These are phyloP conservation scores for Eremobia ochroleuca DNA, from an alignment of 2,888 invertebrate genomes.

Conservation along the genomic window DNA sequence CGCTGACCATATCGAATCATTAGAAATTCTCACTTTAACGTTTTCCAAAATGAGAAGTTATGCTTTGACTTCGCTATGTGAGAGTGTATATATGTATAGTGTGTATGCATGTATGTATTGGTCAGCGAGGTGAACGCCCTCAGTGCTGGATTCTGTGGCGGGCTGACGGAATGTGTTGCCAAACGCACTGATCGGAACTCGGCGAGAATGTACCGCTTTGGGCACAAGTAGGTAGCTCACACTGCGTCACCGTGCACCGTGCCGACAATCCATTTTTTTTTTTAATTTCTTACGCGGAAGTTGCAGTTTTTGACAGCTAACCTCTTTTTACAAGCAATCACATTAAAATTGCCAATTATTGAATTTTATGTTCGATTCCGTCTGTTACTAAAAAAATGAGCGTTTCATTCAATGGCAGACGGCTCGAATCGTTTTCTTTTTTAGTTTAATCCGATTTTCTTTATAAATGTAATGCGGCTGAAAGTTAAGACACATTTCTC, in stretches of 20 bases:
- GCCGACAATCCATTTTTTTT: slow-evolving; percentile 57
- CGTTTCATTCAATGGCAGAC: slow-evolving; percentile 16
- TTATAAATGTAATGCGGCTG: neutral
- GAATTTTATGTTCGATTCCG: slow-evolving; percentile 13
- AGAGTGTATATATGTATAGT: slow-evolving; percentile 60
- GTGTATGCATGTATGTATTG: slow-evolving; percentile 70
- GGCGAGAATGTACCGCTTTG: slow-evolving; percentile 80
- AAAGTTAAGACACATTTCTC: too few relatives aligned
- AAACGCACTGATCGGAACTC: slow-evolving; percentile 88
- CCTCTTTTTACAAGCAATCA: slow-evolving; percentile 42
- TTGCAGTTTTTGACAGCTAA: slow-evolving; percentile 63
- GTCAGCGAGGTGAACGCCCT: slow-evolving; percentile 84
- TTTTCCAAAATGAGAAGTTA: slow-evolving; percentile 53
- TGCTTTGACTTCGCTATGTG: slow-evolving; percentile 61
- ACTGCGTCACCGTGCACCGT: slow-evolving; percentile 53
- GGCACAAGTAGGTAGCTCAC: slow-evolving; percentile 75
- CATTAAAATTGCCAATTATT: slow-evolving; percentile 33
- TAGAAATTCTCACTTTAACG: slow-evolving; percentile 29
- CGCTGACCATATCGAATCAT: slow-evolving; percentile 22
- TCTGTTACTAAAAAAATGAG: neutral
- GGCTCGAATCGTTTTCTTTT: neutral
- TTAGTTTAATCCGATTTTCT: slow-evolving; percentile 1
- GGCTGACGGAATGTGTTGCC: slow-evolving; percentile 88
- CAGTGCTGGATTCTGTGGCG: slow-evolving; percentile 81
- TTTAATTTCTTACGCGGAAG: slow-evolving; percentile 37